Evolutionary conservation across 2,888 invertebrate species (phyloP), one percentile per base, ranked within the genome.

Genomic region (Diarsia brunnea): DNA sequence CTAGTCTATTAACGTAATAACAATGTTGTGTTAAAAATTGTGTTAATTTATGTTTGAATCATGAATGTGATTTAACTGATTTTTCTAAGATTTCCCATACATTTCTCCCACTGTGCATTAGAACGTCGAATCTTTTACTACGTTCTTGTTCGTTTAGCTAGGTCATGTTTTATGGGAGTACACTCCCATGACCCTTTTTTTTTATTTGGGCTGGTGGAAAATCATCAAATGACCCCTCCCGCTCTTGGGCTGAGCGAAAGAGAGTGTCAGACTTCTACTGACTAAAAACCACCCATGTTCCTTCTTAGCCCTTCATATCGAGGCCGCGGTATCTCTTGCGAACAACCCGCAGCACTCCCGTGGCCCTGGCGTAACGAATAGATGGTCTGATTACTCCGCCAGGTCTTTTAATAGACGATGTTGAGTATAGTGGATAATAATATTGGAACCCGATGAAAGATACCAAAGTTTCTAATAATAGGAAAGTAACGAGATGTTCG

Each of bases 111-210:
- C 16, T 7, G 10, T 21, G 24, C 12, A 14, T 45, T 27, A 21
- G 74, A 49, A 64, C 27, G 3, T 16, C 19, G n/a, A 4, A 7
- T 7, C 11, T 53, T 64, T 78, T 64, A 58, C 14, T 51, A 45
- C 55, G 10, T 31, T 55, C 24, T 38, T 71, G 51, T 51, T 71
- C 71, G 27, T 65, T 72, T 24, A 65, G 51, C 45, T 79, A 71
- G 51, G 79, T 51, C 58, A 55, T 49, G 61, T 79, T 78, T 79
- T 73, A 78, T 78, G 53, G 31, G n/a, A 53, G 65, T 43, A 66
- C 60, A 61, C 47, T 73, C 61, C 61, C 60, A 14, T 45, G 43
- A 24, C 66, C n/a, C 12, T 79, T n/a, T n/a, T n/a, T n/a, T n/a
- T n/a, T n/a, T n/a, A n/a, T n/a, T n/a, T n/a, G n/a, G n/a, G n/a